A percentile compares a stretch with the other conserved stretches of the same genome.
Evolutionary conservation across 2,797 vertebrate genomes (phyloP).

Genomic region (Crenichthys baileyi): DNA sequence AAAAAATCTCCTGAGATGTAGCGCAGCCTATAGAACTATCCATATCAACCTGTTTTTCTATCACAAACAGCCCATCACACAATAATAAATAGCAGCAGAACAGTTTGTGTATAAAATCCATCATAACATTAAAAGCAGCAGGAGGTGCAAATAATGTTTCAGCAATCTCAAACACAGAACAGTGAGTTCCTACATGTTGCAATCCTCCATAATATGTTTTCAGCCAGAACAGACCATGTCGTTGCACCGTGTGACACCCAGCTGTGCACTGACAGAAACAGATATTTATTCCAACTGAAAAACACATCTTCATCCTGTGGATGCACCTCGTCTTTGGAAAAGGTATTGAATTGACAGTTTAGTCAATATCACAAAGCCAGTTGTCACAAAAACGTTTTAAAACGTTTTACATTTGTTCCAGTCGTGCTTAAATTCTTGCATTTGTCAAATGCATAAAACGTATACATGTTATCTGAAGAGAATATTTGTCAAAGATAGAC

Average conservation of each 20-base stretch:
- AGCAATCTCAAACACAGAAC: constrained; percentile 15
- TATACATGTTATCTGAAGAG: not conserved
- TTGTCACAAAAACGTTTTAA: not conserved
- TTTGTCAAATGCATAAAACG: not conserved
- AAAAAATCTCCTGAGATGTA: constrained; percentile 1
- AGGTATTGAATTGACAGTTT: not conserved
- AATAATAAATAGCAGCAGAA: constrained; percentile 14
- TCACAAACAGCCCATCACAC: constrained; percentile 1
- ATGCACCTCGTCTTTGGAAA: constrained; percentile 13
- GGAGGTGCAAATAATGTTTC: constrained; percentile 29
- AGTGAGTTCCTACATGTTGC: constrained; percentile 25
- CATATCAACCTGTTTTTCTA: constrained; percentile 1
- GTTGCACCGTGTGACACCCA: constrained; percentile 15
- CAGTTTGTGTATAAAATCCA: constrained; percentile 10
- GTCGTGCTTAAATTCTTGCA: not conserved
- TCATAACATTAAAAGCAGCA: constrained; percentile 29
- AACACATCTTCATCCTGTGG: constrained; percentile 14
- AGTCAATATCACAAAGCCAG: not conserved
- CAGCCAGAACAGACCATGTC: constrained; percentile 7
- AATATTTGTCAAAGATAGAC: not conserved
- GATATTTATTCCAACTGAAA: constrained; percentile 24
- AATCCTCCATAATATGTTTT: constrained; percentile 15
- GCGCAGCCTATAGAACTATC: not conserved
- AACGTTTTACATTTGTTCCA: not conserved
- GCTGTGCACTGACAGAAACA: constrained; percentile 26